Conservation (phyloP, 2,888 invertebrate species). For the Ashinkailepas kermadecensis region DNA sequence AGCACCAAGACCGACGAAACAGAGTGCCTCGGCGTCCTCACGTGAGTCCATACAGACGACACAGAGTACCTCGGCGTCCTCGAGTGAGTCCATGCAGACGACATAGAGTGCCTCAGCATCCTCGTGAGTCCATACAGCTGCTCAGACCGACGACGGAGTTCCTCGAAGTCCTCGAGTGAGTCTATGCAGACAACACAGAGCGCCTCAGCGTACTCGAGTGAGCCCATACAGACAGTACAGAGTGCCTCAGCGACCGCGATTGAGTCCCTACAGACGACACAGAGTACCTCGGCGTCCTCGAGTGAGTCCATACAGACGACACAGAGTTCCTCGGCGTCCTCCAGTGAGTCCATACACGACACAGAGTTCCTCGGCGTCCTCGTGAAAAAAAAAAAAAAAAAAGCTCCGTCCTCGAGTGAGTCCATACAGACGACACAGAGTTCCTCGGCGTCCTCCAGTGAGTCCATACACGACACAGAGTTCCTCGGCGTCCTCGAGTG, state of each 20-base stretch:
- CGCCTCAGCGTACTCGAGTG: constrained; percentile 42
- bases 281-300: not conserved
- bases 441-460: constrained; percentile 43
- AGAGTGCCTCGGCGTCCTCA: constrained; percentile 46
- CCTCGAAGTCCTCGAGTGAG: constrained; percentile 42
- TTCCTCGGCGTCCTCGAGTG: constrained; percentile 44
- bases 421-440: constrained; percentile 41
- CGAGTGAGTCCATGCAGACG: constrained; percentile 37
- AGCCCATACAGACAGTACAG: too few species aligned
- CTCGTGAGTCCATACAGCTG: constrained; percentile 34
- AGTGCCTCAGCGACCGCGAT: too few species aligned
- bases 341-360: not conserved
- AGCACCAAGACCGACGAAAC: constrained; percentile 43
- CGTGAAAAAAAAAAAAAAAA: too few species aligned
- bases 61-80: constrained; percentile 46
- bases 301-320: not conserved
- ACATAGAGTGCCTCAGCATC: constrained; percentile 46
- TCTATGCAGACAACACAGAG: constrained; percentile 41
- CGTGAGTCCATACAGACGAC: constrained; percentile 38
- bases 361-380: too few species aligned
- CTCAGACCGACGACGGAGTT: constrained; percentile 43
- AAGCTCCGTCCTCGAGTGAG: too few species aligned
- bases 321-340: constrained; percentile 40
- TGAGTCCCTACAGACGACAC: too few species aligned
- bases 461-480: constrained; percentile 37